Conservation (phyloP, 2,888 invertebrate genomes). For the Gerris lacustris region DNA sequence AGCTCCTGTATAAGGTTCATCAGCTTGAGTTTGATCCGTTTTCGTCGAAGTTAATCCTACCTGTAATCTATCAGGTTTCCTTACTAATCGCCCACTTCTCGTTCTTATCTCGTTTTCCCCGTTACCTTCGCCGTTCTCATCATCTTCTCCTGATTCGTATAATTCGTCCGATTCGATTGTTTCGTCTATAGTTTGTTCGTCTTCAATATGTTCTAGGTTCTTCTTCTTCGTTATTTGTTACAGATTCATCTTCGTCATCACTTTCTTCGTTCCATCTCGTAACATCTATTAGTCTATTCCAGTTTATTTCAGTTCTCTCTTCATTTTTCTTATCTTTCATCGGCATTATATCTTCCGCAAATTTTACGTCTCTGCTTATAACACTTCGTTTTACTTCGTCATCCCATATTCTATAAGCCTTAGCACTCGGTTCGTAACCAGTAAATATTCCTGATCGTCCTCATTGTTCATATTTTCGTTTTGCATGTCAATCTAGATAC, state of each 20-base stretch:
- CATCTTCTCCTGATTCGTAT: neutral
- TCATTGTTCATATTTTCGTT: constrained; percentile 14
- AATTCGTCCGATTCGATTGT: neutral
- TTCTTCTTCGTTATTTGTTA: neutral
- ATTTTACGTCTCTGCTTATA: constrained; percentile 8
- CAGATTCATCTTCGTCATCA: neutral
- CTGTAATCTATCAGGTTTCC: neutral
- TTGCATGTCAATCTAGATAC: constrained; percentile 1
- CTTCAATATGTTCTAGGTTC: neutral
- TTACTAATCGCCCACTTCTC: neutral
- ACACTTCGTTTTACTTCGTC: neutral
- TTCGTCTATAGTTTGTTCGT: neutral
- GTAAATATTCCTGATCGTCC: constrained; percentile 14
- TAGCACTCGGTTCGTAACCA: neutral
- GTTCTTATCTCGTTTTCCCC: constrained; percentile 4
- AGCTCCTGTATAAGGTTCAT: neutral
- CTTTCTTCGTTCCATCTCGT: constrained; percentile 1
- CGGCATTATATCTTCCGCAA: constrained; percentile 8
- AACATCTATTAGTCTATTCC: constrained; percentile 2
- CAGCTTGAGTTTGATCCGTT: neutral
- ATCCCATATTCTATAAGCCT: constrained; percentile 8
- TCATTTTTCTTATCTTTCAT: neutral
- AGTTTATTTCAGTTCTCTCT: neutral
- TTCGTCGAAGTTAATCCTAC: neutral
- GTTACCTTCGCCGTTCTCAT: neutral